Percentiles rank a stretch among this genome's conserved stretches.
Conservation (phyloP, 2,797 vertebrate genomes). For the Iguana delicatissima region DNA sequence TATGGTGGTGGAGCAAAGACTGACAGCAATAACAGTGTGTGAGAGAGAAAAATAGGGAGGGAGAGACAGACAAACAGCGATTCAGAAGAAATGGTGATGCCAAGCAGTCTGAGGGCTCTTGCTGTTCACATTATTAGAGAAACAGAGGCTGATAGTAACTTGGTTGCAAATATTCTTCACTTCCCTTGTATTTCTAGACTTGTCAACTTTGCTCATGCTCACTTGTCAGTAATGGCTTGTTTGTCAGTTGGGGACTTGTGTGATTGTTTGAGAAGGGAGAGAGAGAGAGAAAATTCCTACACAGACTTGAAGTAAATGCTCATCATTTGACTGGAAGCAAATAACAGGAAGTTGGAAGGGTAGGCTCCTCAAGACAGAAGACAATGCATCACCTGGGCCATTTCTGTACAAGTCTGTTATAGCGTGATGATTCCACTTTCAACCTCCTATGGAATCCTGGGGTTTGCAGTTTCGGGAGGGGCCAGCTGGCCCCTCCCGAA, state of each 20-base stretch:
- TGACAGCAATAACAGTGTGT: too few relatives aligned
- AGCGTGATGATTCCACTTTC: too few relatives aligned
- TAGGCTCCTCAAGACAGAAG: neutral
- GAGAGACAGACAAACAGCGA: neutral
- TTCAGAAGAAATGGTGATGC: neutral
- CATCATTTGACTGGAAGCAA: neutral
- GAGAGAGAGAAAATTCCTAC: neutral
- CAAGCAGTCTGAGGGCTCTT: neutral
- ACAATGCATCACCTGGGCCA: neutral
- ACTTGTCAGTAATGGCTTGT: neutral
- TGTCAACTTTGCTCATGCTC: slow-evolving; percentile 30
- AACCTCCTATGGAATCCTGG: too few relatives aligned
- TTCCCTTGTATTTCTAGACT: slow-evolving; percentile 19
- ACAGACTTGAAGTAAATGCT: neutral
- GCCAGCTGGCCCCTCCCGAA: too few relatives aligned
- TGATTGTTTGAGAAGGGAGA: neutral
- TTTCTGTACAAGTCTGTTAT: too few relatives aligned
- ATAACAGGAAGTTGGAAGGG: neutral
- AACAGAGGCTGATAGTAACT: neutral
- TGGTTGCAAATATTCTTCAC: slow-evolving; percentile 5
- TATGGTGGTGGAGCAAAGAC: neutral
- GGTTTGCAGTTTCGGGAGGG: too few relatives aligned
- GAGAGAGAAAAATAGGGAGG: too few relatives aligned
- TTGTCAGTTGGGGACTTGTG: slow-evolving; percentile 8
- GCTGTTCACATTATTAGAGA: neutral